Evolutionary conservation across 92 coral and sea anemone species (phyloP), one percentile per base, ranked within the genome.

Genomic region (Umimayanthus chanpuru): DNA sequence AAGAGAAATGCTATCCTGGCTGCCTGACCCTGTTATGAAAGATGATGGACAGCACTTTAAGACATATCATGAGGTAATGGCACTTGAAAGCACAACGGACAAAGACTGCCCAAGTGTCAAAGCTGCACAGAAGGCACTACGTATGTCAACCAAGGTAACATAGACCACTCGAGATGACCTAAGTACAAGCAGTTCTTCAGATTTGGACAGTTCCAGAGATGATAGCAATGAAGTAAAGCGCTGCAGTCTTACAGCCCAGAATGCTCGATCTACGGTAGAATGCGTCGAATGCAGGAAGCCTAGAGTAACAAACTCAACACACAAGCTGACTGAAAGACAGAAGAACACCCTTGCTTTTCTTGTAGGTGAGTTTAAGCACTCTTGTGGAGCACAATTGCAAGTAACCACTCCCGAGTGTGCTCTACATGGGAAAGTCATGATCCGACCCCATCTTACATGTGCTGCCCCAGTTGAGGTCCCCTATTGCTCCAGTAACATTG

Each of bases 1-100:
- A 36, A 25, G 61, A 14, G 93, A 91, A 38, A 76, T 28, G 75
- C 88, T 91, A 44, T 86, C 76, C 36, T 91, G 91, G 88, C 89
- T 76, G 56, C 55, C 56, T 76, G 80, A 76, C 9, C 80, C 80
- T 40, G 56, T 40, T 2, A 76, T 76, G 50, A 56, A 76, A 39
- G 80, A 40, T 40, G 55, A 76, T 23, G 55, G 80, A 40, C 29
- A 76, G 80, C 80, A 76, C 56, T 76, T 76, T 20, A 76, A 76
- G 43, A 30, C 77, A 5, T 74, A 74, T 38, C 53, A 74, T 38
- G 21, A 38, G 53, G 53, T n/a, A 8, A 38, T 74, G 79, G 79
- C 79, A 38, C 79, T 74, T 20, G n/a, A 74, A 0, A 9, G 53
- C 50, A 74, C 79, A 74, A 74, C 79, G 39, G 79, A 32, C 79